Evolutionary conservation across 2,113 vertebrate species (phyloP), one percentile per base, ranked within the genome.

Genomic region (Synodontis membranacea): DNA sequence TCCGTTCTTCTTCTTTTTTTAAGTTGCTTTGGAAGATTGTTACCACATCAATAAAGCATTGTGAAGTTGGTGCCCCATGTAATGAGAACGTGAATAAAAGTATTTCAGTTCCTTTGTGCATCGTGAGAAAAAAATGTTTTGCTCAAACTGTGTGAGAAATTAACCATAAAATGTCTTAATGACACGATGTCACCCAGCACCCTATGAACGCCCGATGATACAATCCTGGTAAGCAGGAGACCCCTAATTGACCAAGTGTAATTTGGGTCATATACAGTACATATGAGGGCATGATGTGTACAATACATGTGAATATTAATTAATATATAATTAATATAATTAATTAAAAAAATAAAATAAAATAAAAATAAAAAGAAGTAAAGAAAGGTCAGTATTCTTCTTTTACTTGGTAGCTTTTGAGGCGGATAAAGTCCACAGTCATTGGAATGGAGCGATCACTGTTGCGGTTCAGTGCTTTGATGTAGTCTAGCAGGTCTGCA

Each of bases 391-490:
- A 62, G 31, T 0, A 15, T n/a, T 42, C 28, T 42, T 5, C 25
- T 42, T 62, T 97, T 97, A 99, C 98, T 91, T 95, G 99, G 74
- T 99, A 99, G 95, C 98, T 99, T 95, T 99, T 99, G 91, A 99
- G 93, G 88, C 98, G 96, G 87, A 99, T 99, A 94, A 99, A 99
- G 95, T 99, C 98, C 28, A 99, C 98, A 3, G 98, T 99, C 98
- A 99, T 98, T 31, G 98, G 98, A 91, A 99, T 99, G 56, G 98
- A 99, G 81, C 94, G 96, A 92, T 99, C 98, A 66, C 97, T 98
- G 95, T 99, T 99, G 89, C 98, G 96, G 93, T 99, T 99, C 92
- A 99, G 94, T 70, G 97, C 96, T 95, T 99, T 99, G 94, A 99
- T 99, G 91, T 98, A 99, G 94, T 99, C 98, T 91, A 99, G 94